These are phyloP conservation scores for Eospalax fontanierii DNA, from an alignment of 2,797 vertebrate species.

Conservation along the genomic window DNA sequence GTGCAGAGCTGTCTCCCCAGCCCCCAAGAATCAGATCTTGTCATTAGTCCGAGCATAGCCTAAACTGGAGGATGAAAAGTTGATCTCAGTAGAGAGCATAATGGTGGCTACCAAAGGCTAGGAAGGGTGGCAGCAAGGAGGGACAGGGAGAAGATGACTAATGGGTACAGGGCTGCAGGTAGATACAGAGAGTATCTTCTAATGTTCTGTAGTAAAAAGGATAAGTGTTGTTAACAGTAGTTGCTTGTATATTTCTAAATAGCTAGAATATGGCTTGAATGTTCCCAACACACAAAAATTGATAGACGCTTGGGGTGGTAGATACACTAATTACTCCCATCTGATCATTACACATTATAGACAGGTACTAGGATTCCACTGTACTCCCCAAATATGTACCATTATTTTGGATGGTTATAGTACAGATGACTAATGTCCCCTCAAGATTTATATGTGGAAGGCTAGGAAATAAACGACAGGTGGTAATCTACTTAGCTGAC, in stretches of 20 bases:
- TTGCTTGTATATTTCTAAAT: background rate
- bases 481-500: background rate
- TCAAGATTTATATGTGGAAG: background rate
- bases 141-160: background rate
- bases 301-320: too few relatives aligned
- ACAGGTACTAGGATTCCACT: background rate
- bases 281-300: background rate
- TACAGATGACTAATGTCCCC: background rate
- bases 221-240: background rate
- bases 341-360: too few relatives aligned
- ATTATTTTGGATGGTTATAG: background rate
- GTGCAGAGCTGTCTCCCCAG: too few relatives aligned
- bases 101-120: background rate
- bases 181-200: background rate
- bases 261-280: background rate
- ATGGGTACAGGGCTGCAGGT: background rate
- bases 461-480: background rate
- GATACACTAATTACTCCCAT: too few relatives aligned
- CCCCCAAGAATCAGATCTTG: background rate
- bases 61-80: background rate
- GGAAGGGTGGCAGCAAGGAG: too few relatives aligned
- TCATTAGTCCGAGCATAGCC: background rate
- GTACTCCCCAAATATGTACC: background rate
- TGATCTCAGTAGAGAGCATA: background rate
- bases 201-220: background rate